A percentile compares a stretch with the other conserved stretches of the same genome.
These are phyloP conservation scores for Ancistrus triradiatus DNA, from an alignment of 2,113 vertebrate genomes.

Conservation along the genomic window DNA sequence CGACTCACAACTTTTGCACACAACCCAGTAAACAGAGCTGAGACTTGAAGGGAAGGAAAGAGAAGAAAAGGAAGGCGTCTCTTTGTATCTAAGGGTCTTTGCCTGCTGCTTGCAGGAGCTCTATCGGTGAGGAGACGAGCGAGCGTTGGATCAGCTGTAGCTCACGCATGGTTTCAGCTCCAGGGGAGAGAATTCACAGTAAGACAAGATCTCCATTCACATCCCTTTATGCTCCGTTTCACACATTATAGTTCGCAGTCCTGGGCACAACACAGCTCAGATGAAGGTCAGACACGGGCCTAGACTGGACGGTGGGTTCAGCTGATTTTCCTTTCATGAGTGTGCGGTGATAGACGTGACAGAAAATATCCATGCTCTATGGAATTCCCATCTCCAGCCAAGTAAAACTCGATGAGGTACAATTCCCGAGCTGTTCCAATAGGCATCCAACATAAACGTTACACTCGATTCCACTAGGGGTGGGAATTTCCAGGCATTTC, in stretches of 20 bases:
- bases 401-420: too few relatives aligned
- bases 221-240: constrained; percentile 22
- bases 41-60: neutral
- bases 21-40: too few relatives aligned
- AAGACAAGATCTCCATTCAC: constrained; percentile 19
- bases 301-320: constrained; percentile 1
- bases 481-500: too few relatives aligned
- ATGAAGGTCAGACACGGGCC: constrained; percentile 16
- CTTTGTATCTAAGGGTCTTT: neutral
- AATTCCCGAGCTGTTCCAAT: too few relatives aligned
- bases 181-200: constrained; percentile 17
- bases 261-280: neutral
- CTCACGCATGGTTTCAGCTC: constrained; percentile 4
- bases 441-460: too few relatives aligned
- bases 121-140: constrained; percentile 2
- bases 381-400: too few relatives aligned
- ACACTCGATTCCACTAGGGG: too few relatives aligned
- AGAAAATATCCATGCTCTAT: neutral
- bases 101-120: constrained; percentile 4
- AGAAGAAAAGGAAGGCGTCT: neutral
- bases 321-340: constrained; percentile 2
- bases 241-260: constrained; percentile 12
- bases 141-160: constrained; percentile 1
- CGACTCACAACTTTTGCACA: too few relatives aligned
- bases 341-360: neutral